Base-by-base conservation (phyloP, 2,888 invertebrate genomes). In the Steinernema carpocapsae region DNA sequence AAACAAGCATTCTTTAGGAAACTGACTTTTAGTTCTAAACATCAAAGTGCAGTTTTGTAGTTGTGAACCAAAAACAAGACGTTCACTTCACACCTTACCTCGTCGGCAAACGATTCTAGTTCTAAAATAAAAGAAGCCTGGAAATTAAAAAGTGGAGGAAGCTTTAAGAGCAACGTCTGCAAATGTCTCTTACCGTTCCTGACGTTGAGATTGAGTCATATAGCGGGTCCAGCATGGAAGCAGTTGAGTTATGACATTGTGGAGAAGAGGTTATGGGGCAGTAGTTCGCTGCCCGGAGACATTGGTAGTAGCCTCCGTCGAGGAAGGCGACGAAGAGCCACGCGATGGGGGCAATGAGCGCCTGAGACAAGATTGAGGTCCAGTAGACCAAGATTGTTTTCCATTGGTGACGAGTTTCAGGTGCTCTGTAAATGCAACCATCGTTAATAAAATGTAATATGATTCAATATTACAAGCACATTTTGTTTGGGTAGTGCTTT, bases 321-420 rank as follows among this genome's bases (percentile, higher is more conserved):
- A 85, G 77, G 48, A 85, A 83, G 0, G 83, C 83, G 3, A 85
- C 84, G 70, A 85, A 85, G 0, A 85, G 78, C 85, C 85, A 85
- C 0, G 83, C 84, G 0, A 82, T 77, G 0, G 85, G 85, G 7
- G 85, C 85, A 0, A 85, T 79, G 22, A 78, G 78, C 0, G 83
- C 78, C 72, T 83, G 83, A 0, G 78, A 77, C 26, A 83, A 17
- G 17, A 79, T 79, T 72, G 79, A 76, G 14, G 74, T 51, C 85
- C 85, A 85, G 32, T 84, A 83, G 0, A 82, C 79, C 51, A 77
- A 77, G 0, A 79, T 78, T 0, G 83, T 83, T 59, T 80, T 81
- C 75, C 82, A 77, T 32, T 76, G 77, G 71, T 82, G 83, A 10
- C 83, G 76, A 29, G 83, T 83, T 24, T 78, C 80, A 17, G 72